Percentiles rank a stretch among this genome's conserved stretches.
Conservation (phyloP, 2,888 invertebrate species). For the Dyspetes luteomarginatus region DNA sequence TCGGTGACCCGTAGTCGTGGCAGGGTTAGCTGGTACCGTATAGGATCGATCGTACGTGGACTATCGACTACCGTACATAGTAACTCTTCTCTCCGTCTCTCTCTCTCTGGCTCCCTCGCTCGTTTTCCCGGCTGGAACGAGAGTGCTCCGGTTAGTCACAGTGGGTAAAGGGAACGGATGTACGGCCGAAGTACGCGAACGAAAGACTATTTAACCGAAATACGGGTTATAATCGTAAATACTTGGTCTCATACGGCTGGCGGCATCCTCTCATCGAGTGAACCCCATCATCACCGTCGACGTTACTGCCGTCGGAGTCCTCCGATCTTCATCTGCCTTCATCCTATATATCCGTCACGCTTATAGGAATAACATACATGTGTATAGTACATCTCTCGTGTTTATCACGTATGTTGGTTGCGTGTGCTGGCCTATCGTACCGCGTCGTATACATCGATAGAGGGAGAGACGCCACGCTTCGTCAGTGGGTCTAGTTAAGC, state of each 20-base stretch:
- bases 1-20: neutral
- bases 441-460: neutral
- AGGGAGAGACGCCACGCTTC: conserved; percentile 29
- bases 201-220: conserved; percentile 68
- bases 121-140: neutral
- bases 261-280: conserved; percentile 16
- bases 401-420: conserved; percentile 3
- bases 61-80: neutral
- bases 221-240: conserved; percentile 73
- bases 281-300: conserved; percentile 26
- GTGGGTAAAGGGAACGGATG: neutral
- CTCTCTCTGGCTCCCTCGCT: neutral
- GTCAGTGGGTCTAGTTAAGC: conserved; percentile 60
- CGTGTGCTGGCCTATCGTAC: conserved; percentile 11
- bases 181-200: conserved; percentile 27
- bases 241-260: conserved; percentile 50
- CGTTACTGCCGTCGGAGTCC: conserved; percentile 1
- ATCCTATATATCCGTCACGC: neutral
- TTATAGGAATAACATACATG: conserved; percentile 14
- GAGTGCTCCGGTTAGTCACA: neutral
- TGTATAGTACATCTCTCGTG: conserved; percentile 20
- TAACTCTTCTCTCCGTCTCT: neutral
- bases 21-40: neutral
- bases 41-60: conserved; percentile 44
- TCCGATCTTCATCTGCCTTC: neutral